Percentiles rank a stretch among this genome's conserved stretches.
Evolutionary conservation across 2,888 invertebrate genomes (phyloP).

Genomic region (Girardia tigrina): DNA sequence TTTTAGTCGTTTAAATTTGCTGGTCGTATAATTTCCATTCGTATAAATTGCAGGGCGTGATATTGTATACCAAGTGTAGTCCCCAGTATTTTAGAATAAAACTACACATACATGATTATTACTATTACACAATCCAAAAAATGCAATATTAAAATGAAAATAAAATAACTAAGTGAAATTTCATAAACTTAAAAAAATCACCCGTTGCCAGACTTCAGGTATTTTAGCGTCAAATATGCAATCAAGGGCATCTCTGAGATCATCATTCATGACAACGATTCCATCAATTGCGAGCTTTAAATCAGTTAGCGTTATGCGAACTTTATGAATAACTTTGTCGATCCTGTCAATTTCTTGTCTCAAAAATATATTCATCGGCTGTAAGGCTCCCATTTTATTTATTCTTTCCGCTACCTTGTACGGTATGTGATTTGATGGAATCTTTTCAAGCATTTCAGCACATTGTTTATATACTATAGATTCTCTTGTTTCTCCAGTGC

Average conservation of each 20-base stretch:
- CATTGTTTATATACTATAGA: conserved; percentile 76
- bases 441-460: conserved; percentile 66
- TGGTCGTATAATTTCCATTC: no score
- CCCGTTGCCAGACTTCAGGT: conserved; percentile 78
- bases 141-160: no score
- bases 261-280: conserved; percentile 87
- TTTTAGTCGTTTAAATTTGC: no score
- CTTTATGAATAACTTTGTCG: conserved; percentile 67
- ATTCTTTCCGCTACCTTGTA: background rate
- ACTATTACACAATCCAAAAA: no score
- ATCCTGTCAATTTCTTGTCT: conserved; percentile 65
- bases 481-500: conserved; percentile 80
- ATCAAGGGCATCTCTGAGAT: conserved; percentile 70
- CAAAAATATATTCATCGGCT: conserved; percentile 89
- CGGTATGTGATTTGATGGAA: conserved; percentile 17
- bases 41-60: no score
- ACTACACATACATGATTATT: no score
- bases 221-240: conserved; percentile 91
- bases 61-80: no score
- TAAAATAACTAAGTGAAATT: background rate
- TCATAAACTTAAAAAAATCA: conserved; percentile 42
- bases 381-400: conserved; percentile 67
- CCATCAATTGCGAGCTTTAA: conserved; percentile 87
- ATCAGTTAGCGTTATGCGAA: conserved; percentile 68
- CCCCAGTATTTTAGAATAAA: no score